Conservation (phyloP, 2,113 vertebrate genomes). For the Carassius gibelio region DNA sequence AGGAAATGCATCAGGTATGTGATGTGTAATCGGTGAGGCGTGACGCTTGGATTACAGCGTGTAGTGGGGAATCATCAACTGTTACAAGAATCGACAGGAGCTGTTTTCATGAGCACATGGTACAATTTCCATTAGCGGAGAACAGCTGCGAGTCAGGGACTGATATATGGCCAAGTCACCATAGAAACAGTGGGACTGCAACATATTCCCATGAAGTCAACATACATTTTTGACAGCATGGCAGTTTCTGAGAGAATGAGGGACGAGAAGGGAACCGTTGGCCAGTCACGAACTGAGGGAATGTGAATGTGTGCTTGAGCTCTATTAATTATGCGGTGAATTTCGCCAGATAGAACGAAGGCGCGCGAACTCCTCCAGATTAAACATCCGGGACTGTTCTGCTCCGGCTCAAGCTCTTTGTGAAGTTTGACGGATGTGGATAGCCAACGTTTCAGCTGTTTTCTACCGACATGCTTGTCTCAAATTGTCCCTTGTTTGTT, state of each 20-base stretch:
- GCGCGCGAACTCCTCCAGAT: not conserved
- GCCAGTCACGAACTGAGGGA: not conserved
- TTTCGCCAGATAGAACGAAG: not conserved
- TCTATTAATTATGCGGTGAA: not conserved
- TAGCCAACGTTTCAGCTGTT: slow-evolving; percentile 11
- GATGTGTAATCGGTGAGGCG: slow-evolving; percentile 2
- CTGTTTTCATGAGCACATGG: slow-evolving; percentile 17
- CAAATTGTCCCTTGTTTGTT: slow-evolving; percentile 35
- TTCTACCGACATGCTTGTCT: not conserved
- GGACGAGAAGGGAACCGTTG: not conserved
- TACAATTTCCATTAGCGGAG: slow-evolving; percentile 52
- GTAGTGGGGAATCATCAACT: not conserved
- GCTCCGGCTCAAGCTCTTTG: slow-evolving; percentile 11
- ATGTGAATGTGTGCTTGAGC: not conserved
- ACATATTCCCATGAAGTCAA: slow-evolving; percentile 26
- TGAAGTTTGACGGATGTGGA: slow-evolving; percentile 1
- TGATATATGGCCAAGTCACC: slow-evolving; percentile 60
- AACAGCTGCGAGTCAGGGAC: slow-evolving; percentile 53
- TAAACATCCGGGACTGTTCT: slow-evolving; percentile 11
- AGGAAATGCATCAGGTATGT: not conserved
- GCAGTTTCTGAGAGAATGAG: slow-evolving; percentile 1
- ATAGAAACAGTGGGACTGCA: slow-evolving; percentile 64
- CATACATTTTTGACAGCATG: not conserved
- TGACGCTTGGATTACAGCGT: slow-evolving; percentile 2
- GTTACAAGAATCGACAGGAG: slow-evolving; percentile 30